Percentiles rank a stretch among this genome's conserved stretches.
Conservation (phyloP, 53 echinoderm and acorn worm species). For the Crossaster papposus region DNA sequence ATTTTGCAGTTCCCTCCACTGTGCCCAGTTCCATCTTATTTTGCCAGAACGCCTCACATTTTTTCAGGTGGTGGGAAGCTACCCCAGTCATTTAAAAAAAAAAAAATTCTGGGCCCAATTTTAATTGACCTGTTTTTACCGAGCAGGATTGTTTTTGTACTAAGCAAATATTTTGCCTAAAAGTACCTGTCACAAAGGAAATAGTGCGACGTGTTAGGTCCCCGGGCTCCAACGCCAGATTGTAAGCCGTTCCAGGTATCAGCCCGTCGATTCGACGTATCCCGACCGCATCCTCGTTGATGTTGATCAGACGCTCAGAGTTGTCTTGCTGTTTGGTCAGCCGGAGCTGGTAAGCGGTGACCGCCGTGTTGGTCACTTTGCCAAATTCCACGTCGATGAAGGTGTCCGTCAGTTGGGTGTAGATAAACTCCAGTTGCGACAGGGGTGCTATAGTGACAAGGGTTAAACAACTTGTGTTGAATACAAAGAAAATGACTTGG, state of each 20-base stretch:
- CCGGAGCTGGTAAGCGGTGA: neutral
- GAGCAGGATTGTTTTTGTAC: too few species aligned
- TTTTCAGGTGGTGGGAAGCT: too few species aligned
- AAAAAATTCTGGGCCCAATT: neutral
- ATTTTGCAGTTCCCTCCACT: too few species aligned
- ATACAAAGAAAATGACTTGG: too few species aligned
- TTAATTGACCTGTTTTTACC: too few species aligned
- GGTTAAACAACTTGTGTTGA: neutral
- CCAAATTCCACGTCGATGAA: conserved; percentile 47
- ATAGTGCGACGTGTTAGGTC: neutral
- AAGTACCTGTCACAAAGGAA: neutral
- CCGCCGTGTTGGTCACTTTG: neutral
- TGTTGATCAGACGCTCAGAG: neutral
- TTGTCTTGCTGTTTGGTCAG: neutral
- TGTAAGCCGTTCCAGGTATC: conserved; percentile 34
- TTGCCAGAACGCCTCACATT: too few species aligned
- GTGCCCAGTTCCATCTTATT: too few species aligned
- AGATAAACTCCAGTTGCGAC: conserved; percentile 10
- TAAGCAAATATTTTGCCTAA: neutral
- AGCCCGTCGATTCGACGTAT: conserved; percentile 15
- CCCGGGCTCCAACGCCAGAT: neutral
- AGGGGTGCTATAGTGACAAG: neutral
- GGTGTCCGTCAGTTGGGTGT: conserved; percentile 31
- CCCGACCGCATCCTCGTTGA: conserved; percentile 10
- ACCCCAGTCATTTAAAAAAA: too few species aligned